phyloP scores from a whole-genome alignment of 2,888 invertebrate species.

The Chymomyza procnemis region DNA sequence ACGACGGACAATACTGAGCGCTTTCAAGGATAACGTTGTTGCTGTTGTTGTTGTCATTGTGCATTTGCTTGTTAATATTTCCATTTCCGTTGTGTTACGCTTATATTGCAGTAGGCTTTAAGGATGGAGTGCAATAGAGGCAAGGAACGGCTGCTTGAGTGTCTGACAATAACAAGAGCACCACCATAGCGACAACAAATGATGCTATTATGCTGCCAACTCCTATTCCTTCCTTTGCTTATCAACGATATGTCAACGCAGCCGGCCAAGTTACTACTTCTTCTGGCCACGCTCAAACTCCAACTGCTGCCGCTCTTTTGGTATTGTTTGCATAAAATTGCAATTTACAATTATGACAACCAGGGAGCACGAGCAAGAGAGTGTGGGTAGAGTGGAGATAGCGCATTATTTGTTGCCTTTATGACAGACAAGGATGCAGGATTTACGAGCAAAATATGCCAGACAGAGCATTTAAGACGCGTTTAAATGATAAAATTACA shows the following conservation, averaged over 20 bases:
- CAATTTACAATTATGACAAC: constrained; percentile 75
- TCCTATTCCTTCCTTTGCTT: constrained; percentile 37
- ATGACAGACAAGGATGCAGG: not conserved
- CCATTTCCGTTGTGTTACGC: constrained; percentile 72
- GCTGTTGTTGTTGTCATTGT: constrained; percentile 41
- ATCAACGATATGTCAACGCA: constrained; percentile 61
- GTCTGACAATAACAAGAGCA: constrained; percentile 61
- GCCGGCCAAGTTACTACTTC: constrained; percentile 16
- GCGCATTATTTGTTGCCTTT: not conserved
- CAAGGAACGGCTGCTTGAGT: constrained; percentile 46
- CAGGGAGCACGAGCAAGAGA: constrained; percentile 9
- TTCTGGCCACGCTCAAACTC: not conserved
- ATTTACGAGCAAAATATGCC: constrained; percentile 9
- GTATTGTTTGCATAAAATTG: constrained; percentile 74
- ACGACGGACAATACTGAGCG: not conserved
- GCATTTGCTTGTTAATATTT: constrained; percentile 75
- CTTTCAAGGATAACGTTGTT: constrained; percentile 2
- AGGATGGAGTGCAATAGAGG: not conserved
- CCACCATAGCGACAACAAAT: constrained; percentile 50
- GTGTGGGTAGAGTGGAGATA: too few relatives aligned
- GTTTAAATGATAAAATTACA: constrained; percentile 25
- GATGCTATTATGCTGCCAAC: constrained; percentile 41
- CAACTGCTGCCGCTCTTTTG: not conserved
- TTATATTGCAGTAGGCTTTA: constrained; percentile 31
- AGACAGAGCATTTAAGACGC: constrained; percentile 38